These are phyloP conservation scores for Drosophila seguyi DNA, from an alignment of 1,140 invertebrate species.

Conservation along the genomic window DNA sequence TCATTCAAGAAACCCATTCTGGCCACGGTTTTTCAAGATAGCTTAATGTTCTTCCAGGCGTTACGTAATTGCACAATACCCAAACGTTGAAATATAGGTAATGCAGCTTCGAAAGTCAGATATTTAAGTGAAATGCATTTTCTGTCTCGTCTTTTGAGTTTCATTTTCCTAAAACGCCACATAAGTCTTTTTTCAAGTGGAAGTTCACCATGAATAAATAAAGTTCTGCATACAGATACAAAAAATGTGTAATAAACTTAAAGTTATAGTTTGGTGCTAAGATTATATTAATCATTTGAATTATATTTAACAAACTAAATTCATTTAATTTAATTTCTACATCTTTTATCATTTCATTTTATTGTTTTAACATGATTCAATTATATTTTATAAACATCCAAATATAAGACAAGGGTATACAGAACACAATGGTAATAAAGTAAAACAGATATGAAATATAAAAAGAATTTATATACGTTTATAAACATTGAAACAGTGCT, in stretches of 20 bases:
- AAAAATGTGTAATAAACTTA: neutral
- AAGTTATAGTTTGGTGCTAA: neutral
- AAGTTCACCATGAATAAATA: neutral
- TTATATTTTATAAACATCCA: too few species aligned
- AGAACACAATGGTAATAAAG: too few species aligned
- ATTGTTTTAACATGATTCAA: too few species aligned
- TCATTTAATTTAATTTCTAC: too few species aligned
- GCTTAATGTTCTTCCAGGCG: slow-evolving; percentile 8
- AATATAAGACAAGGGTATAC: too few species aligned
- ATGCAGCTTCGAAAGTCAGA: neutral
- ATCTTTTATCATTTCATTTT: too few species aligned
- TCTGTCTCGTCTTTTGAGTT: neutral
- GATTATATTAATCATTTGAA: too few species aligned
- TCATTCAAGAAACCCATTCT: slow-evolving; percentile 25
- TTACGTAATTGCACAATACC: slow-evolving; percentile 3
- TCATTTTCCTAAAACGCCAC: neutral
- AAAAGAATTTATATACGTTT: neutral
- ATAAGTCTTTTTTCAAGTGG: neutral
- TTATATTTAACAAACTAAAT: too few species aligned
- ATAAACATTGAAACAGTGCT: neutral
- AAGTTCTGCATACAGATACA: neutral
- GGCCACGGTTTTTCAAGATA: slow-evolving; percentile 15
- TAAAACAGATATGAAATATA: neutral
- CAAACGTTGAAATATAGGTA: neutral
- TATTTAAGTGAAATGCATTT: neutral